Percentiles rank a stretch among this genome's conserved stretches.
phyloP scores from a whole-genome alignment of 2,797 vertebrate genomes.

The Semaprochilodus insignis region DNA sequence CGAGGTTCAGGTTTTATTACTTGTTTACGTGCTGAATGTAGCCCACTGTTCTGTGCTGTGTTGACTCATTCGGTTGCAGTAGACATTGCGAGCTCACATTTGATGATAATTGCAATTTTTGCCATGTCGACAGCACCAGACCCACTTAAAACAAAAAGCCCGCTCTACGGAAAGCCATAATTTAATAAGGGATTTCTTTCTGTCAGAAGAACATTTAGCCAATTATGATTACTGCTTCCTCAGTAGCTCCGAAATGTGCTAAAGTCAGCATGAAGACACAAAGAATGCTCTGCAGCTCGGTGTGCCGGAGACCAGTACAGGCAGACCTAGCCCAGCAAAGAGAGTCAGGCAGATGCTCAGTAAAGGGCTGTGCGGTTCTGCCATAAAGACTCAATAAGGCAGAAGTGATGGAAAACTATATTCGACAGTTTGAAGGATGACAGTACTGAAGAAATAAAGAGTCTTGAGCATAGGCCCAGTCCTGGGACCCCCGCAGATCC shows the following conservation, averaged over 20 bases:
- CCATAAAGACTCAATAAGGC: too few species aligned
- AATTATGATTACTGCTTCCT: constrained; percentile 6
- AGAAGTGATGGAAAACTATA: too few species aligned
- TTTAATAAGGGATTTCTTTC: neutral
- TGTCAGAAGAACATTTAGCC: neutral
- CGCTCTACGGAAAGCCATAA: neutral
- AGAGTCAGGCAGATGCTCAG: neutral
- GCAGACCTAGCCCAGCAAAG: neutral
- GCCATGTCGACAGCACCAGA: neutral
- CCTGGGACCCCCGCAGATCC: too few species aligned
- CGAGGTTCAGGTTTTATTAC: neutral
- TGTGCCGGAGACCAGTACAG: neutral
- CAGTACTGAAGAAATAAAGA: too few species aligned
- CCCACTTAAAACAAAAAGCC: neutral
- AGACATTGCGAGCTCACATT: neutral
- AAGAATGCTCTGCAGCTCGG: neutral
- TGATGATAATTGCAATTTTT: neutral
- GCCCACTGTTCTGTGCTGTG: too few species aligned
- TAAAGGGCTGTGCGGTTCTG: too few species aligned
- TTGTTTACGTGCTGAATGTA: neutral
- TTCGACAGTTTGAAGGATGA: too few species aligned
- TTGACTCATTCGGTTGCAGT: neutral
- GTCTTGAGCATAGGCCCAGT: too few species aligned
- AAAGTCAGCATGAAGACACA: neutral
- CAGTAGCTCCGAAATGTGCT: neutral